These are phyloP conservation scores for Argynnis bischoffii DNA, from an alignment of 2,888 invertebrate genomes.

Conservation along the genomic window DNA sequence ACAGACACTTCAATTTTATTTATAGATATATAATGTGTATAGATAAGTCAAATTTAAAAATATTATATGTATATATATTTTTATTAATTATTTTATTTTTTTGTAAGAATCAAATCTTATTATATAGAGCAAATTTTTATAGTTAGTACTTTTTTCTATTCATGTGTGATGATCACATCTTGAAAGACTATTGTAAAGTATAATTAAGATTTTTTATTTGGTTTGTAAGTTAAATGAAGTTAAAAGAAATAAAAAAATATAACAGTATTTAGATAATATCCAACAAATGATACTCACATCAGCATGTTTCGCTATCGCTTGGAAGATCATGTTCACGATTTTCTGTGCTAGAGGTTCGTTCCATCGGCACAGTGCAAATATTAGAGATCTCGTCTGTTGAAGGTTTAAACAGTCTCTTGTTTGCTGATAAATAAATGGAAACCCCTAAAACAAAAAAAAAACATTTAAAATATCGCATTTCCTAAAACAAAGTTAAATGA, in stretches of 20 bases:
- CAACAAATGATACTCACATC: slow-evolving; percentile 83
- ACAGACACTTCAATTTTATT: no score
- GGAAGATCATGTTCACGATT: slow-evolving; percentile 94
- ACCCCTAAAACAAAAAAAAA: slow-evolving; percentile 83
- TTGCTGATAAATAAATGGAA: slow-evolving; percentile 96
- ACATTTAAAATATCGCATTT: not conserved
- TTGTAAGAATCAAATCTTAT: no score
- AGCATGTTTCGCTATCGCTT: slow-evolving; percentile 94
- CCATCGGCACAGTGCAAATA: slow-evolving; percentile 95
- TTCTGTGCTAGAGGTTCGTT: slow-evolving; percentile 94
- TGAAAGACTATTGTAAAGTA: no score
- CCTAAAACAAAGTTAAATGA: no score
- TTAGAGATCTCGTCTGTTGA: slow-evolving; percentile 94
- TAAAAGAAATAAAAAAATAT: not conserved
- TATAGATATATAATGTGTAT: no score
- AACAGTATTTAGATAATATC: not conserved
- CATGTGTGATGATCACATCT: no score
- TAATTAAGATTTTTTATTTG: not conserved
- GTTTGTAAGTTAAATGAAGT: not conserved
- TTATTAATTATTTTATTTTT: no score
- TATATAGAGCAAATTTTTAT: no score
- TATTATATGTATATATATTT: no score
- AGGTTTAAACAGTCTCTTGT: slow-evolving; percentile 96
- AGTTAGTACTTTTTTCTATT: no score
- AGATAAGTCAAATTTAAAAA: no score